These are phyloP conservation scores for Drosophila arizonae DNA, from an alignment of 1,140 invertebrate genomes.

Conservation along the genomic window DNA sequence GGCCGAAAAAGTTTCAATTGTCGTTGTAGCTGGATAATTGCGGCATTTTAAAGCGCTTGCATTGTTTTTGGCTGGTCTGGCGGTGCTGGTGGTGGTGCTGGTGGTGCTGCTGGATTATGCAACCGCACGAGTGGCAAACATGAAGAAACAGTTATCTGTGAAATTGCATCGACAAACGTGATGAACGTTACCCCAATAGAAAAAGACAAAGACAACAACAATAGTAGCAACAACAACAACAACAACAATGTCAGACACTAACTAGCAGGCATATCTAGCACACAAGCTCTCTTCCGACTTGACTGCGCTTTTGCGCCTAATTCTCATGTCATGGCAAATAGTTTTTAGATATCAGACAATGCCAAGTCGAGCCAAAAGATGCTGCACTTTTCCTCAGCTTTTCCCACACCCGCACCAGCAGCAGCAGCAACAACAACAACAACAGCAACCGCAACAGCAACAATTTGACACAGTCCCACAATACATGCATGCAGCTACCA, in stretches of 20 bases:
- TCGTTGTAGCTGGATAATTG: conserved; percentile 66
- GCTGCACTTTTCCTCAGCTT: conserved; percentile 65
- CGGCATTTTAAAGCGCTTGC: conserved; percentile 76
- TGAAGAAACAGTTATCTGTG: conserved; percentile 78
- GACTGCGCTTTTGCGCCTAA: conserved; percentile 68
- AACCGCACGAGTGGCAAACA: conserved; percentile 68
- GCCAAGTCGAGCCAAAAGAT: conserved; percentile 41
- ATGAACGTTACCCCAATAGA: conserved; percentile 78
- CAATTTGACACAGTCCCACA: conserved; percentile 41
- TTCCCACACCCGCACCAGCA: conserved; percentile 51
- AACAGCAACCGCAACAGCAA: background rate
- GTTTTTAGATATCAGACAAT: conserved; percentile 55
- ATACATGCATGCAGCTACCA: conserved; percentile 6
- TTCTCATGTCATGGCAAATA: conserved; percentile 71
- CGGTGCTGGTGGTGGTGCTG: background rate
- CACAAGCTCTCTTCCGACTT: conserved; percentile 71
- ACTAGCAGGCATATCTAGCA: conserved; percentile 49
- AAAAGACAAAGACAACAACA: conserved; percentile 24
- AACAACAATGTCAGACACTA: conserved; percentile 9
- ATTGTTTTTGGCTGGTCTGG: conserved; percentile 44
- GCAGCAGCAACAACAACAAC: background rate
- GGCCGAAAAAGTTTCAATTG: conserved; percentile 49
- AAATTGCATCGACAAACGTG: conserved; percentile 80
- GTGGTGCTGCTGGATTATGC: conserved; percentile 62
- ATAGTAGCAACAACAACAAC: background rate